Base-by-base conservation (phyloP, 2,113 vertebrate species). In the Eptatretus burgeri region DNA sequence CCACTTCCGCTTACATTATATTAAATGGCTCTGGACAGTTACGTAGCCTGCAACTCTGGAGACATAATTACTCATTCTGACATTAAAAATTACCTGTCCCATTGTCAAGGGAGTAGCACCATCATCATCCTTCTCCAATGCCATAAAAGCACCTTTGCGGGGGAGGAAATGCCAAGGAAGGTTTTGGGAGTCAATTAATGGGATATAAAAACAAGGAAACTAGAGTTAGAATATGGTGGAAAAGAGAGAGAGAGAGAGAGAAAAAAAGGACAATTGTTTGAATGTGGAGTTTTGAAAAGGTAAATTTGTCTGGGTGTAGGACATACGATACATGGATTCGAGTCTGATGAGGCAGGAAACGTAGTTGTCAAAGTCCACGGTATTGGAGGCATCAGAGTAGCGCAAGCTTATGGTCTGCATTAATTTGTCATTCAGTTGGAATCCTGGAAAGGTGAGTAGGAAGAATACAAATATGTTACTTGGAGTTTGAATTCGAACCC, bases 241-340 rank as follows among this genome's bases (percentile, higher is more conserved):
- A 60, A 18, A 18, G 17, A 20, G 18, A 9, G 52, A 56, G 52
- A 56, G 52, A 17, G 9, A 56, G 52, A 17, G 8, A 17, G 18
- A 17, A 56, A 14, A 56, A 16, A 56, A 14, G 56, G 56, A 60
- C 13, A 17, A 60, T 17, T 19, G 11, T n/a, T n/a, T 60, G 56
- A 60, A 20, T 20, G 20, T 60, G 11, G 56, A 10, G 56, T n/a
- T 17, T n/a, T n/a, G 11, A 13, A 20, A 20, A 60, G 56, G 56
- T 60, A 20, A 20, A 10, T n/a, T 20, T 41, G 56, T 60, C 20
- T 20, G 2, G 56, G 56, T n/a, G 12, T 9, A 49, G 1, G n/a
- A 74, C 83, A 82, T 73, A 91, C 84, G 78, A 76, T 91, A 87
- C 69, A 93, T 76, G 51, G 69, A 76, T 76, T 93, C 86, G 73